These are phyloP conservation scores for Misgurnus mizolepis DNA, from an alignment of 2,113 vertebrate genomes.

Conservation along the genomic window DNA sequence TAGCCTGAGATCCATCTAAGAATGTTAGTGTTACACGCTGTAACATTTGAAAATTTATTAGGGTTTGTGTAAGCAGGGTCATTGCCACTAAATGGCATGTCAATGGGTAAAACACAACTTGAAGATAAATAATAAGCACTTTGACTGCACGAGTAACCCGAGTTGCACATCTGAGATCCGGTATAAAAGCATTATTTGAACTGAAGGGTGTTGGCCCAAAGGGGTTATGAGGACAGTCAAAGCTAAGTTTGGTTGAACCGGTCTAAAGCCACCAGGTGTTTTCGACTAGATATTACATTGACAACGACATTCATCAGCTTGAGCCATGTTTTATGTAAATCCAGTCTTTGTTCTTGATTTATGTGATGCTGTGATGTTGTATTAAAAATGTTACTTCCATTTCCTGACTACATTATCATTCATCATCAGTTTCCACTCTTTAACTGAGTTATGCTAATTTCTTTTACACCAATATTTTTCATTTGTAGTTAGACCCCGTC, in stretches of 20 bases:
- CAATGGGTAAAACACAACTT: slow-evolving; percentile 84
- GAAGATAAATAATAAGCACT: slow-evolving; percentile 87
- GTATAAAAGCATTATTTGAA: slow-evolving; percentile 37
- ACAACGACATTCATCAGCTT: slow-evolving; percentile 16
- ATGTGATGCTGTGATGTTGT: neutral
- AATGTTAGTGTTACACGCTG: slow-evolving; percentile 86
- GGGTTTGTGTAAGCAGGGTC: slow-evolving; percentile 83
- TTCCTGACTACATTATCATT: neutral
- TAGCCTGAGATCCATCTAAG: slow-evolving; percentile 67
- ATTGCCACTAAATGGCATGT: slow-evolving; percentile 84
- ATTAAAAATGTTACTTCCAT: neutral
- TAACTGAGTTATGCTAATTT: slow-evolving; percentile 13
- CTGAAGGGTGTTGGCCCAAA: slow-evolving; percentile 4
- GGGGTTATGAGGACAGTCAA: neutral
- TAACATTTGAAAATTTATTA: slow-evolving; percentile 87
- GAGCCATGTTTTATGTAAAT: slow-evolving; percentile 7
- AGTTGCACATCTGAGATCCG: slow-evolving; percentile 60
- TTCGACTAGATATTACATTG: neutral
- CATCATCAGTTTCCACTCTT: neutral
- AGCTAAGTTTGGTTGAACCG: neutral
- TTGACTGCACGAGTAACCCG: slow-evolving; percentile 81
- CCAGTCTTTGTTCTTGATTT: slow-evolving; percentile 1
- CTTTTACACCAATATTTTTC: neutral
- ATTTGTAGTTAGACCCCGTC: neutral
- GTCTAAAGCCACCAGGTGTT: slow-evolving; percentile 20